A percentile compares a stretch with the other conserved stretches of the same genome.
These are phyloP conservation scores for Molothrus ater DNA, from an alignment of 2,797 vertebrate genomes.

Conservation along the genomic window DNA sequence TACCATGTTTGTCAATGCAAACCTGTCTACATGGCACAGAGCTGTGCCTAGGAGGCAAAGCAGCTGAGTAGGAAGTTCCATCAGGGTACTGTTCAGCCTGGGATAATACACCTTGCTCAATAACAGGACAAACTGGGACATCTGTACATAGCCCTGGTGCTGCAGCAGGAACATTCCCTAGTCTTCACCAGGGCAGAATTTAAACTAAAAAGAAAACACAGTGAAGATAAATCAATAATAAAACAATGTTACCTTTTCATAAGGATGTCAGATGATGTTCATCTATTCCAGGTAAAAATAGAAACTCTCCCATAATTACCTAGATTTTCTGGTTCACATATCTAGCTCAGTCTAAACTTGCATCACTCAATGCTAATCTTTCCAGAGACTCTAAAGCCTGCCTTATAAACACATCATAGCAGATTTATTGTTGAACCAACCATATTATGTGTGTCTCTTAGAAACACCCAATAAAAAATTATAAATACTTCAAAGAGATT, in stretches of 20 bases:
- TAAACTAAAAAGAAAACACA: neutral
- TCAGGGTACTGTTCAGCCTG: neutral
- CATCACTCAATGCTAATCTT: neutral
- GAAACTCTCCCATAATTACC: neutral
- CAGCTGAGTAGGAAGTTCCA: neutral
- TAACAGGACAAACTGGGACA: neutral
- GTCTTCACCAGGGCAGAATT: neutral
- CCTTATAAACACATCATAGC: slow-evolving; percentile 40
- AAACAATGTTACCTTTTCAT: neutral
- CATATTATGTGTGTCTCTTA: slow-evolving; percentile 29
- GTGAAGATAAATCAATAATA: neutral
- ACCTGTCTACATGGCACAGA: neutral
- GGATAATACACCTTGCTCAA: neutral
- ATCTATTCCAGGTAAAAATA: neutral
- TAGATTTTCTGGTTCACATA: neutral
- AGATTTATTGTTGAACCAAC: slow-evolving; percentile 32
- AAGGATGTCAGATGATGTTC: neutral
- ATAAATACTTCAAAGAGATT: slow-evolving; percentile 54
- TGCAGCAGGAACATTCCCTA: neutral
- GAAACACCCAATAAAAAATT: slow-evolving; percentile 47
- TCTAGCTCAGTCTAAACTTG: neutral
- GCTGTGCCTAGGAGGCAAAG: neutral
- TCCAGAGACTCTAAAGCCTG: neutral
- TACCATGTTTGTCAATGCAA: neutral
- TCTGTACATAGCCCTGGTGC: neutral